These are phyloP conservation scores for Alosa sapidissima DNA, from an alignment of 2,797 vertebrate species.

Conservation along the genomic window DNA sequence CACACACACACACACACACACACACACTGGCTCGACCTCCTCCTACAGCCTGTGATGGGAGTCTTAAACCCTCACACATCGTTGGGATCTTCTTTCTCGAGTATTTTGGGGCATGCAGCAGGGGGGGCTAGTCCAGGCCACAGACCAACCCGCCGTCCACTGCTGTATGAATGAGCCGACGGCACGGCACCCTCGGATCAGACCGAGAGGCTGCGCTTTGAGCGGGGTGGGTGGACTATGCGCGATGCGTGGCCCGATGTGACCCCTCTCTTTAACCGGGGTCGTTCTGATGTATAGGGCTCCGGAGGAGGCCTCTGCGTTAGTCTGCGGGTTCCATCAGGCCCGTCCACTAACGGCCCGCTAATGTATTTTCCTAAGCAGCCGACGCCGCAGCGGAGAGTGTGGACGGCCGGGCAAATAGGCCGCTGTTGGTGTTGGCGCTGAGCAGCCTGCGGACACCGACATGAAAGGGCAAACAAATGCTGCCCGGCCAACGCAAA, in stretches of 20 bases:
- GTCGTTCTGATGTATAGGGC: background rate
- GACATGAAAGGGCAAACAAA: slow-evolving; percentile 52
- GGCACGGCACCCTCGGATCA: background rate
- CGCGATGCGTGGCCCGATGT: too few species aligned
- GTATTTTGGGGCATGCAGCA: background rate
- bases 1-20: background rate
- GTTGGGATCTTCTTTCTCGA: background rate
- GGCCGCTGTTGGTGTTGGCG: slow-evolving; percentile 55
- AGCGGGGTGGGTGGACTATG: too few species aligned
- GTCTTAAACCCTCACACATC: slow-evolving; percentile 13
- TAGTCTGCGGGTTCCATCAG: background rate
- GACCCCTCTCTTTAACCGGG: too few species aligned
- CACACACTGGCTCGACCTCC: background rate
- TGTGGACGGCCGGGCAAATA: slow-evolving; percentile 41
- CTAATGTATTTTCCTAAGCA: slow-evolving; percentile 8
- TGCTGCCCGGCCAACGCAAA: slow-evolving; percentile 45
- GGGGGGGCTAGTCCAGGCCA: background rate
- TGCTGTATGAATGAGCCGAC: background rate
- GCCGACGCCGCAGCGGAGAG: slow-evolving; percentile 9
- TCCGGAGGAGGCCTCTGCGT: background rate
- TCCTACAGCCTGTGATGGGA: background rate
- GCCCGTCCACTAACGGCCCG: background rate
- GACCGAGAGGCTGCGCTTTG: too few species aligned
- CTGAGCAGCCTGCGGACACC: slow-evolving; percentile 30
- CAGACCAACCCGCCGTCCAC: background rate